Evolutionary conservation across 2,888 invertebrate genomes (phyloP), one percentile per base, ranked within the genome.

Genomic region (Epiperipatus broadwayi): DNA sequence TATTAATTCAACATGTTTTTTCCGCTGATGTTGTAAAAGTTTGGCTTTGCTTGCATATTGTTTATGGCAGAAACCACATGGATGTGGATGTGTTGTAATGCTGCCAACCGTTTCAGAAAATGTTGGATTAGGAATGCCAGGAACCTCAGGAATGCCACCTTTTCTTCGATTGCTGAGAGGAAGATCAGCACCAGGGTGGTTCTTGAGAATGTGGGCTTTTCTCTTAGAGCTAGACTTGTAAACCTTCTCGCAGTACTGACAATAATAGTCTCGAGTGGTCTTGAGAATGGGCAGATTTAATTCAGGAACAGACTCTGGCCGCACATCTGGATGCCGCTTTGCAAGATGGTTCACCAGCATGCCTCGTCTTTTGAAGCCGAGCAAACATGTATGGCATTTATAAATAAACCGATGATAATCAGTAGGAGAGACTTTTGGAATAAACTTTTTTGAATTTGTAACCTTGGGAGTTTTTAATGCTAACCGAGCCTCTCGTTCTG

Each of bases 281-380:
- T 74, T 69, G 43, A 78, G 61, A 49, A 84, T 75, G 1, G 84
- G 83, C 44, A 77, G 62, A 51, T 75, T 75, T 25, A 80, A 62
- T 58, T 78, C 78, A 12, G 71, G 77, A 22, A 73, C 72, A 4
- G 54, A 50, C 29, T 59, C 58, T 1, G 56, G 73, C 67, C 19
- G 75, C 69, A 66, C 78, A 73, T 46, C 75, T 10, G 63, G 63
- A 46, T 63, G 63, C 12, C 57, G 48, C 52, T 78, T 79, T 43
- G 76, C 79, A 48, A 83, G 59, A 57, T 85, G 84, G 59, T 84
- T 85, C 3, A 78, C 78, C 30, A 78, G 59, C 76, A 79, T 78
- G 2, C 83, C 84, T 44, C 83, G 70, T 39, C 83, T 66, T 63
- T 84, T 75, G 53, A 80, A 77, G 44, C 77, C 76, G 20, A 77